Evolutionary conservation across 2,888 invertebrate species (phyloP), one percentile per base, ranked within the genome.

Genomic region (Phorcus lineatus): DNA sequence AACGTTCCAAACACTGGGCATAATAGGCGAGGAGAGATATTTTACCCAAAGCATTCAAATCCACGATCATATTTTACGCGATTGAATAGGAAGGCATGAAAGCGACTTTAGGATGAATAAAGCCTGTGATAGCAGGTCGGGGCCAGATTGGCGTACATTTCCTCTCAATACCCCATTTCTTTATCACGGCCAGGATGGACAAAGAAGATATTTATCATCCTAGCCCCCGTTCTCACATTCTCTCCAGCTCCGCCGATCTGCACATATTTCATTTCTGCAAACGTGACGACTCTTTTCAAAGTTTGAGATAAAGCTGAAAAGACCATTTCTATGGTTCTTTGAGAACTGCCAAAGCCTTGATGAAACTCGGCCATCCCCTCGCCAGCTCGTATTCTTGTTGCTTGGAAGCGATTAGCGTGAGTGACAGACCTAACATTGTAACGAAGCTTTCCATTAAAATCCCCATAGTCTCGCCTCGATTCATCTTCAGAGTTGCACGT

Each of bases 251-350:
- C 76, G 54, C 24, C 76, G 70, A 76, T 55, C 54, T 76, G 76
- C 76, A 76, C 76, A 76, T 76, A 76, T 76, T 76, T 76, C 76
- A 76, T 76, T 76, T 76, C 76, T 54, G 55, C 54, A 76, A 76
- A 76, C 76, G 76, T 76, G 76, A 76, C 76, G 76, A 54, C 54
- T 55, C 76, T 76, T 76, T 76, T 76, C 54, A 76, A 55, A 76
- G 54, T 55, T 55, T 53, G 28, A 76, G 76, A 53, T 76, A 76
- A 76, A 55, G 54, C 36, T 76, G 76, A 76, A 76, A 76, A 55
- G 76, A 76, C 54, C 53, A 76, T 54, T 76, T 76, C 76, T 76
- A 76, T 76, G 76, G 76, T 36, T 31, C 55, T 76, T 76, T 76
- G 53, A 53, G 54, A 54, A 19, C 53, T 54, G 75, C 75, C 75